Percentiles rank a stretch among this genome's conserved stretches.
Conservation (phyloP, 1,140 invertebrate species). For the Magallana ariakensis region DNA sequence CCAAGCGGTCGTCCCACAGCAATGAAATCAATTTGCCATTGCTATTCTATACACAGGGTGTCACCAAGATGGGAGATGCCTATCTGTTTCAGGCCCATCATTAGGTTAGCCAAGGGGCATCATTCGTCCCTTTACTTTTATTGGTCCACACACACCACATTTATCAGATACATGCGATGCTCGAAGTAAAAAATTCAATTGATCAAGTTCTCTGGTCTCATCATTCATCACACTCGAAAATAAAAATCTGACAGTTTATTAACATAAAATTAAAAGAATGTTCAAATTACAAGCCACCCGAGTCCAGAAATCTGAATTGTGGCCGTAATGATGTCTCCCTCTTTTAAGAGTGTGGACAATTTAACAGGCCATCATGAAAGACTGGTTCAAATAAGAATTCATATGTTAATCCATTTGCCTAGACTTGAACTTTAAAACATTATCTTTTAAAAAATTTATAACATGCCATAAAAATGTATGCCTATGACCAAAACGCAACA, state of each 20-base stretch:
- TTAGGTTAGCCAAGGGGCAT: conserved; percentile 35
- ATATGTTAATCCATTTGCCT: neutral
- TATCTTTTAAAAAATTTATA: conserved; percentile 16
- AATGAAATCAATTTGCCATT: conserved; percentile 9
- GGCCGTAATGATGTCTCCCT: neutral
- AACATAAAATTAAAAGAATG: conserved; percentile 36
- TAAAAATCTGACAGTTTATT: conserved; percentile 32
- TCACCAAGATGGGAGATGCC: conserved; percentile 1
- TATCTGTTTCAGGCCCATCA: conserved; percentile 2
- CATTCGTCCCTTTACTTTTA: conserved; percentile 18
- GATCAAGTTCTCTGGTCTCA: neutral
- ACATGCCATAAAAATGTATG: neutral
- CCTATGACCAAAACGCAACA: neutral
- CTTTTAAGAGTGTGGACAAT: neutral
- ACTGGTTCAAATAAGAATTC: conserved; percentile 21
- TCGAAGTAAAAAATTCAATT: conserved; percentile 21
- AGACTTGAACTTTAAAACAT: conserved; percentile 15
- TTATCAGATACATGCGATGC: conserved; percentile 2
- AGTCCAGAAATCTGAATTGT: neutral
- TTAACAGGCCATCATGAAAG: neutral
- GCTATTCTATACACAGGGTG: conserved; percentile 8
- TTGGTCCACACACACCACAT: neutral
- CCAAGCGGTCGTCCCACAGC: neutral
- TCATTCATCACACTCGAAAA: conserved; percentile 26
- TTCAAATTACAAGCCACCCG: conserved; percentile 34